Base-by-base conservation (phyloP, 1,140 invertebrate species). In the Mylabris phalerata region DNA sequence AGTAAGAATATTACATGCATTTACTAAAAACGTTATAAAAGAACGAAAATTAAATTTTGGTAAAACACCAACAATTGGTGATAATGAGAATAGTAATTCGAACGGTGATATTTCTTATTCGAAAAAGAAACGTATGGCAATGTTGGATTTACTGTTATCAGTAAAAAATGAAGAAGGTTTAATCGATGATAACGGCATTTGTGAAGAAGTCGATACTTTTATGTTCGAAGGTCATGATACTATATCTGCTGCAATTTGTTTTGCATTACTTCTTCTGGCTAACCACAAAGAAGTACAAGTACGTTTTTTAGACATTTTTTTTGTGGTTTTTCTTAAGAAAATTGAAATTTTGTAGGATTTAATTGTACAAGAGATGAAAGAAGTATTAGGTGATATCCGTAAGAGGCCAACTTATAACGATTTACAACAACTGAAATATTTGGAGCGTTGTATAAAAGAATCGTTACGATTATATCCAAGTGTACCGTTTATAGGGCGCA, bases 181-280 rank as follows among this genome's bases (percentile, higher is more conserved):
- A 4, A 80, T 82, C 48, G 79, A 78, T 57, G 72, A 83, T 47
- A 60, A 75, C n/a, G 88, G 89, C 48, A 89, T 93, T 45, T 77
- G 83, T 60, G 89, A 91, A 70, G 89, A 92, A 79, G 87, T 90
- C 3, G 87, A 91, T 70, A 90, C 88, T 0, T 92, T 90, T 67
- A 87, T 89, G 80, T 89, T 90, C 73, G 86, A 85, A 69, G 74
- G 73, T n/a, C 73, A 75, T 52, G 73, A 75, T 41, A 75, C 73
- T 4, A 75, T 73, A 0, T 69, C 74, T 2, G 67, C 70, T 38
- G 71, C 70, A 2, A 42, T 75, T 2, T 70, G 70, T 2, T 75
- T 75, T 54, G 63, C 67, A 9, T 40, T 75, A 25, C 69, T 74
- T 67, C 47, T 65, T 11, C n/a, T 75, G 42, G 73, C 74, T 13